These are phyloP conservation scores for Rhynchomys soricoides DNA, from an alignment of 2,113 vertebrate species.

Conservation along the genomic window DNA sequence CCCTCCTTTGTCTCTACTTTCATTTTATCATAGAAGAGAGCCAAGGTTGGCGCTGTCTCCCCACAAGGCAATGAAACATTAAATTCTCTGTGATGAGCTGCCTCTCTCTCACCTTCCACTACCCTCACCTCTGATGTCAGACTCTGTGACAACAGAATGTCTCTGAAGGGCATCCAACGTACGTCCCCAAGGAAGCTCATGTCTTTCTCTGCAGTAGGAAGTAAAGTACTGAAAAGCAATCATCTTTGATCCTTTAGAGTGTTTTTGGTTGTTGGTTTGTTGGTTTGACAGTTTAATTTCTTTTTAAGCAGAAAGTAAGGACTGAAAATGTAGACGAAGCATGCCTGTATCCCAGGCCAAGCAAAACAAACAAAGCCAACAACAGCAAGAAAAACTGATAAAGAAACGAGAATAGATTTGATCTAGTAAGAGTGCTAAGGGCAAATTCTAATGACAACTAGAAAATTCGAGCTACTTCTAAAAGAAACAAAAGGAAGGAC, in stretches of 20 bases:
- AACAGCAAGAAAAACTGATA: background rate
- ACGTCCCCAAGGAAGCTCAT: background rate
- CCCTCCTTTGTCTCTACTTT: background rate
- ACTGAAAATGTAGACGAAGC: background rate
- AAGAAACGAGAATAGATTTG: background rate
- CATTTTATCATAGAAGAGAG: background rate
- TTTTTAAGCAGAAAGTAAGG: slow-evolving; percentile 21
- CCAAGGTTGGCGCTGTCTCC: background rate
- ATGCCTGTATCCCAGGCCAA: background rate
- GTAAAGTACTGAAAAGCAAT: background rate
- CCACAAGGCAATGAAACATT: background rate
- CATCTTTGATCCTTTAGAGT: background rate
- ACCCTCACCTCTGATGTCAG: fast-evolving
- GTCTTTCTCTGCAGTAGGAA: background rate
- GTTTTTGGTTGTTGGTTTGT: background rate
- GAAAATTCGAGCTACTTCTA: background rate
- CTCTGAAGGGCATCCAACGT: background rate
- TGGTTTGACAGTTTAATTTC: background rate
- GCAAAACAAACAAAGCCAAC: background rate
- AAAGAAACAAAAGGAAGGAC: slow-evolving; percentile 20
- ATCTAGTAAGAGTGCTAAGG: background rate
- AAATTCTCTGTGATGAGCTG: background rate
- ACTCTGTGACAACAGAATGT: background rate
- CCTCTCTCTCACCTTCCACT: background rate
- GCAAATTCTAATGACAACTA: background rate